A percentile compares a stretch with the other conserved stretches of the same genome.
Evolutionary conservation across 1,140 invertebrate species (phyloP).

Genomic region (Drosophila paulistorum): DNA sequence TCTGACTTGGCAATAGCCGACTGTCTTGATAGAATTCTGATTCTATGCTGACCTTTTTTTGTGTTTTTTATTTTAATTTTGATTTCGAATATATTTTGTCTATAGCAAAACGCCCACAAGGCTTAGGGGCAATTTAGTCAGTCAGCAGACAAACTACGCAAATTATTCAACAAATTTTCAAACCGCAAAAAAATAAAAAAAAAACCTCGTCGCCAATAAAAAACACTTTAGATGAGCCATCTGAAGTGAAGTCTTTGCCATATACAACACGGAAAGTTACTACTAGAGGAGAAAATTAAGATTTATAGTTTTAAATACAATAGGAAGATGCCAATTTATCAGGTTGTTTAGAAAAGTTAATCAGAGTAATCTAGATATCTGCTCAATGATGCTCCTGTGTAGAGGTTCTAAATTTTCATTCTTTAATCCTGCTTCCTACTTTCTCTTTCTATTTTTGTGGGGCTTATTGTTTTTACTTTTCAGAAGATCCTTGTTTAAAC

Average conservation of each 20-base stretch:
- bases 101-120: conserved; percentile 5
- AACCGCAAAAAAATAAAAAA: neutral
- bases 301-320: neutral
- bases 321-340: neutral
- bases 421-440: no score
- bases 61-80: neutral
- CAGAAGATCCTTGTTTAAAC: no score
- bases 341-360: neutral
- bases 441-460: no score
- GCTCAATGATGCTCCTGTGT: no score
- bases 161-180: neutral
- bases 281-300: neutral
- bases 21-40: conserved; percentile 24
- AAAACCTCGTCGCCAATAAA: neutral
- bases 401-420: no score
- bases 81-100: conserved; percentile 8
- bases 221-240: conserved; percentile 1
- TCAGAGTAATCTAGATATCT: neutral
- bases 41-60: conserved; percentile 9
- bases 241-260: conserved; percentile 1
- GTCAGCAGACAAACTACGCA: conserved; percentile 10
- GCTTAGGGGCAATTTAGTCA: conserved; percentile 6
- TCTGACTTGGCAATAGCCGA: conserved; percentile 20
- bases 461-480: no score
- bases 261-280: neutral